These are phyloP conservation scores for Rhopalosiphum nymphaeae DNA, from an alignment of 2,888 invertebrate genomes.

Conservation along the genomic window DNA sequence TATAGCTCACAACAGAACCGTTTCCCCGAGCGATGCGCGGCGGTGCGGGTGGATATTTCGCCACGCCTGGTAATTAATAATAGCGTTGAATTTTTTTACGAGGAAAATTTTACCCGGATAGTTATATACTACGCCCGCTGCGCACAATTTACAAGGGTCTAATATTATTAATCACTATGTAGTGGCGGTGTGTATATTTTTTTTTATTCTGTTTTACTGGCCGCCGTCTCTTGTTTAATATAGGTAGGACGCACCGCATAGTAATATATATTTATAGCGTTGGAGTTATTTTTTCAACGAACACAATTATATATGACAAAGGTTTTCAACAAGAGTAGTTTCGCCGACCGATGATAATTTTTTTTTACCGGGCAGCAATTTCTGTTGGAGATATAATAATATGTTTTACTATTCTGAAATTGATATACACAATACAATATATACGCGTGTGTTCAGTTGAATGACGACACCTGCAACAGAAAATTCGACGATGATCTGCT, in stretches of 20 bases:
- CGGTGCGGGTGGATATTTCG: background rate
- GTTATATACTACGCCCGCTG: background rate
- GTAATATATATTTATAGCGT: constrained; percentile 15
- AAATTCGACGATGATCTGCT: background rate
- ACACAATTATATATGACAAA: background rate
- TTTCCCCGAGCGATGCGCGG: background rate
- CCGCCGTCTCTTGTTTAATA: background rate
- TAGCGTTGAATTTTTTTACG: background rate
- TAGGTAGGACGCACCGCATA: background rate
- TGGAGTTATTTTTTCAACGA: background rate
- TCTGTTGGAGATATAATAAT: background rate
- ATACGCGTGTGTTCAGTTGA: background rate
- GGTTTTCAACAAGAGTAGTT: background rate
- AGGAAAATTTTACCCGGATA: background rate
- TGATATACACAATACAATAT: background rate
- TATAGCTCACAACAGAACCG: background rate
- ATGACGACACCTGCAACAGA: background rate
- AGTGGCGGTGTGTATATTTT: background rate
- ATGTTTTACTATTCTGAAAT: background rate
- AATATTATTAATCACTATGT: constrained; percentile 9
- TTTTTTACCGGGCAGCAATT: background rate
- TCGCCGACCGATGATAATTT: background rate
- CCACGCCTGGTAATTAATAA: constrained; percentile 6
- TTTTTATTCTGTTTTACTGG: background rate
- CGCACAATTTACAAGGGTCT: background rate